Base-by-base conservation (phyloP, 2,113 vertebrate species). In the Toxostoma redivivum region DNA sequence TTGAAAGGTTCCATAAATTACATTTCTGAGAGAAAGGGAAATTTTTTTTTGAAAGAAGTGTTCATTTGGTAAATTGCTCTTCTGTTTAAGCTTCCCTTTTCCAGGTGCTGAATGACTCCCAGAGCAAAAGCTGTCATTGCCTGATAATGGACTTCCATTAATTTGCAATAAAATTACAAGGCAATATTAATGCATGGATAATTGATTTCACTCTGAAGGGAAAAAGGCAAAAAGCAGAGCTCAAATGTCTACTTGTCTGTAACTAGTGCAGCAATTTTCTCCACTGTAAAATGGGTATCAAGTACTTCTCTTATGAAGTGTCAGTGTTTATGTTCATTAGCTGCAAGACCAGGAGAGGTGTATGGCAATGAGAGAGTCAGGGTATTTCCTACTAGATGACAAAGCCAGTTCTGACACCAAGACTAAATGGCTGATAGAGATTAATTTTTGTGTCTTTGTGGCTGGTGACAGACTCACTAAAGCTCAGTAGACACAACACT, bases 1-100 rank as follows among this genome's bases (percentile, higher is more conserved):
- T 84, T 91, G 85, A 95, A 93, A 74, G 28, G 54, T 44, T 85
- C 79, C 77, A 94, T 93, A 91, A 95, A 96, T 92, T 94, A 86
- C 7, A n/a, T 86, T 95, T 95, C 70, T 82, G 58, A 93, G 45
- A 87, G 77, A 81, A 95, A 76, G 16, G 38, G 40, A 79, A 91
- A 47, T 38, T 44, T 13, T 37, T 93, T 94, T 91, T 87, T 85
- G 21, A 85, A 96, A 89, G 47, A 60, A 84, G 47, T 90, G 78
- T 81, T 90, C 72, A 60, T 86, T 94, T 91, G 70, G 76, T 83
- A 94, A 96, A 86, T 93, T 81, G 14, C 23, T 81, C 14, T 23
- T 85, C 58, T 90, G 50, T 83, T 93, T 60, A 90, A 92, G 5
- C 82, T 94, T 93, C 51, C 23, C 12, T 57, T 90, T 94, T 88